These are phyloP conservation scores for Hyles euphorbiae DNA, from an alignment of 1,140 invertebrate species.

Conservation along the genomic window DNA sequence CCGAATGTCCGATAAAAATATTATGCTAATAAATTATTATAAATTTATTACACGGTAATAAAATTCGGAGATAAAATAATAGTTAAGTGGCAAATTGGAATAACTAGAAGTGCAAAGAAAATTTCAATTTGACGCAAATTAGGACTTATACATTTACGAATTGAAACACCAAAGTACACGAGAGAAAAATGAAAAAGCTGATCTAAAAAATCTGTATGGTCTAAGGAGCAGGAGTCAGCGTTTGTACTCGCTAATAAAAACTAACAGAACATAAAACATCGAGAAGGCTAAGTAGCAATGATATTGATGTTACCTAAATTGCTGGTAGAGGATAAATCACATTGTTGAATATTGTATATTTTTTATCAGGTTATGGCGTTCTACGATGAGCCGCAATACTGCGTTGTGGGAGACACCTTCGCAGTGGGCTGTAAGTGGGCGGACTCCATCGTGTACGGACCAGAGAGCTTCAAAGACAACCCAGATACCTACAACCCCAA, in stretches of 20 bases:
- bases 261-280: neutral
- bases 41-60: too few relatives aligned
- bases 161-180: too few relatives aligned
- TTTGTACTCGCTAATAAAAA: neutral
- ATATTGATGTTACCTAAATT: neutral
- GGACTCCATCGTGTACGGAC: conserved; percentile 90
- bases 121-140: too few relatives aligned
- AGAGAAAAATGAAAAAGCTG: neutral
- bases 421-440: conserved; percentile 93
- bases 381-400: conserved; percentile 95
- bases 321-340: too few relatives aligned
- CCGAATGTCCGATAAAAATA: too few relatives aligned
- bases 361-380: conserved; percentile 89
- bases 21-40: too few relatives aligned
- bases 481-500: conserved; percentile 3
- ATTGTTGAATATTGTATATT: too few relatives aligned
- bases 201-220: neutral
- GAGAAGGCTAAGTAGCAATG: neutral
- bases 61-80: too few relatives aligned
- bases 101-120: too few relatives aligned
- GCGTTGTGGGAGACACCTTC: conserved; percentile 97
- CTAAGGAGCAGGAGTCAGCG: neutral
- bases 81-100: too few relatives aligned
- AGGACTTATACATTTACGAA: too few relatives aligned
- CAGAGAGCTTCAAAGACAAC: conserved; percentile 3